Base-by-base conservation (phyloP, 2,113 vertebrate genomes). In the Oryzias celebensis region DNA sequence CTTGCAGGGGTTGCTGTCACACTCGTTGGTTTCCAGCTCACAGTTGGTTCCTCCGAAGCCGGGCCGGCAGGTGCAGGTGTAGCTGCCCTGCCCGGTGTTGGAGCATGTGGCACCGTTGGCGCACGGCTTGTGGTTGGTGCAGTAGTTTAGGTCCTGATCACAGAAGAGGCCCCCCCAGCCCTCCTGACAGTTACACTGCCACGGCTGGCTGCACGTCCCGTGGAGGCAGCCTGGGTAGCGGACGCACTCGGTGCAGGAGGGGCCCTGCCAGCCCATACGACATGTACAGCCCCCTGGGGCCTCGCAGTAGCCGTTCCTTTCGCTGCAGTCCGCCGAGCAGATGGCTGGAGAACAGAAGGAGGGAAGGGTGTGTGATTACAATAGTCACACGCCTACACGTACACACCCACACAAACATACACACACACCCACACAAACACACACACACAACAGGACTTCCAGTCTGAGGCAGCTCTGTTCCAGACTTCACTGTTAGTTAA, bases 161-260 rank as follows among this genome's bases (percentile, higher is more conserved):
- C 93, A 94, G 88, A 94, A 93, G 58, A 94, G 92, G 1, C 94
- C 93, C 14, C 94, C 94, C 94, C 94, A 94, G n/a, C 94, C 94
- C 71, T 94, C 93, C 62, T 89, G 87, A 67, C 93, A 94, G 82
- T 89, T 90, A 57, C 94, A 94, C 81, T 94, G 92, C 91, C 93
- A 94, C 0, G 93, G 93, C 84, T 94, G 92, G 28, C 73, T 73
- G 83, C 94, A 94, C n/a, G 91, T 92, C 57, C 93, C 94, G 0
- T 93, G 93, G 42, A 93, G 88, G 80, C 95, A 96, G 68, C 92
- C 92, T 0, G 93, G 94, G 84, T 92, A 91, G 42, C 91, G 91
- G n/a, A 93, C 91, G 2, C 94, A 96, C 60, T 93, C 82, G 0
- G 71, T 91, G 66, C 95, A 96, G 75, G 93, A 89, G 52, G 87